Conservation (phyloP, 1,140 invertebrate genomes). For the Sitobion miscanthi region DNA sequence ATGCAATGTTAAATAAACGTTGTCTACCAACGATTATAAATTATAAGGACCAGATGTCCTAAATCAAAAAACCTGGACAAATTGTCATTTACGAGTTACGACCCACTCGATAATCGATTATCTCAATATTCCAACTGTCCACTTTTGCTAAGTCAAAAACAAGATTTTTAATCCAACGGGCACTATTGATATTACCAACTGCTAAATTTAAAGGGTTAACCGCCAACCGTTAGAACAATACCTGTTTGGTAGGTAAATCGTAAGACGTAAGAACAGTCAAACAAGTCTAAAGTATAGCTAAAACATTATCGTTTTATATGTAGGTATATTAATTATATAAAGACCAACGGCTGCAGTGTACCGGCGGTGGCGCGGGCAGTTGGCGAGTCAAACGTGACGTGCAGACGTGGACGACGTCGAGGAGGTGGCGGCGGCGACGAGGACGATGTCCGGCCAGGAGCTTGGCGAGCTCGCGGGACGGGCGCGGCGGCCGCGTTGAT, state of each 20-base stretch:
- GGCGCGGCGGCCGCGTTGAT: conserved; percentile 64
- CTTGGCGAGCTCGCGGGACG: conserved; percentile 56
- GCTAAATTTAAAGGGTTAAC: too few species aligned
- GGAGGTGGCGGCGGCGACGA: conserved; percentile 25
- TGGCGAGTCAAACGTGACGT: background rate
- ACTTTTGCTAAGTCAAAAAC: too few species aligned
- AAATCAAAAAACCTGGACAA: background rate
- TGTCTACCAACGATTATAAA: background rate
- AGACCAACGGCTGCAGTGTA: conserved; percentile 49
- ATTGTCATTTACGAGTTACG: background rate
- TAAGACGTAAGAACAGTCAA: background rate
- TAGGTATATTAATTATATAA: background rate
- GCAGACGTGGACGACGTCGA: conserved; percentile 57
- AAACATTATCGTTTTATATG: background rate
- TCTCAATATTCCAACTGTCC: background rate
- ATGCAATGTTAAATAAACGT: background rate
- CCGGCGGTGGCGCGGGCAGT: background rate
- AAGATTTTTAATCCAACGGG: too few species aligned
- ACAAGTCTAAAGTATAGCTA: background rate
- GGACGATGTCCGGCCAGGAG: conserved; percentile 44
- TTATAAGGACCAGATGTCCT: background rate
- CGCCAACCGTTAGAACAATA: background rate
- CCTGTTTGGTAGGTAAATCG: too few species aligned
- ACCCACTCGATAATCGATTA: too few species aligned
- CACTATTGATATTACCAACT: background rate